These are phyloP conservation scores for Andrena flavipes DNA, from an alignment of 2,888 invertebrate species.

Conservation along the genomic window DNA sequence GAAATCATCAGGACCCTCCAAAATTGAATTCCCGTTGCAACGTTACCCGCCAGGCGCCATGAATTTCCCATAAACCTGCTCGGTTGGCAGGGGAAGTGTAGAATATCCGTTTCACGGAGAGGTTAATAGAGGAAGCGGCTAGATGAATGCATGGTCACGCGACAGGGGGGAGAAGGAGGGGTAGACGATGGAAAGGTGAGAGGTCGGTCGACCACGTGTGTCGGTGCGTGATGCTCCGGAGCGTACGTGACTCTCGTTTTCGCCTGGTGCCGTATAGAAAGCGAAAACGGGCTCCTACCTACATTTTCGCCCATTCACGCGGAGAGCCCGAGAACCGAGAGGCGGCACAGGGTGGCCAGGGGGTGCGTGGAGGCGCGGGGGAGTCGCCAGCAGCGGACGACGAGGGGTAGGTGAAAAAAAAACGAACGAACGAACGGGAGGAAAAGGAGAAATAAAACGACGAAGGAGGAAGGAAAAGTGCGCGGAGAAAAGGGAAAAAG, in stretches of 20 bases:
- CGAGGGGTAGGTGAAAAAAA: conserved; percentile 44
- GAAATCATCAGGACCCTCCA: too few relatives aligned
- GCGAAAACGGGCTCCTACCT: conserved; percentile 84
- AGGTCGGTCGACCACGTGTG: conserved; percentile 74
- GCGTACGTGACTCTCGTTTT: conserved; percentile 84
- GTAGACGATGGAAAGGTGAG: conserved; percentile 58
- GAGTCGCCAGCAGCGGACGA: conserved; percentile 52
- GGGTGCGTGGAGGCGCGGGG: conserved; percentile 37
- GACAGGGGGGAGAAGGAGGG: conserved; percentile 4
- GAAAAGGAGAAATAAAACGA: not conserved
- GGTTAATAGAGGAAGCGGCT: conserved; percentile 45
- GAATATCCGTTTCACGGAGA: not conserved
- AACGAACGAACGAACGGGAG: conserved; percentile 35
- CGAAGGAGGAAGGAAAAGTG: conserved; percentile 34
- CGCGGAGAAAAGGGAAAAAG: conserved; percentile 65
- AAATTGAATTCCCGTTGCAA: not conserved
- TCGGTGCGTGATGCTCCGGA: conserved; percentile 73
- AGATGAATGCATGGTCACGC: conserved; percentile 27
- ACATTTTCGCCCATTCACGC: conserved; percentile 84
- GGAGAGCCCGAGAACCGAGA: conserved; percentile 71
- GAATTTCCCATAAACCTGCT: conserved; percentile 3
- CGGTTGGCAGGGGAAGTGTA: not conserved
- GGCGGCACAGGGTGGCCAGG: conserved; percentile 60
- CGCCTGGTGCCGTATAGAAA: conserved; percentile 83
- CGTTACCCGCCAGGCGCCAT: not conserved